Percentiles rank a stretch among this genome's conserved stretches.
These are phyloP conservation scores for Myripristis jacobus DNA, from an alignment of 2,797 vertebrate genomes.

Conservation along the genomic window DNA sequence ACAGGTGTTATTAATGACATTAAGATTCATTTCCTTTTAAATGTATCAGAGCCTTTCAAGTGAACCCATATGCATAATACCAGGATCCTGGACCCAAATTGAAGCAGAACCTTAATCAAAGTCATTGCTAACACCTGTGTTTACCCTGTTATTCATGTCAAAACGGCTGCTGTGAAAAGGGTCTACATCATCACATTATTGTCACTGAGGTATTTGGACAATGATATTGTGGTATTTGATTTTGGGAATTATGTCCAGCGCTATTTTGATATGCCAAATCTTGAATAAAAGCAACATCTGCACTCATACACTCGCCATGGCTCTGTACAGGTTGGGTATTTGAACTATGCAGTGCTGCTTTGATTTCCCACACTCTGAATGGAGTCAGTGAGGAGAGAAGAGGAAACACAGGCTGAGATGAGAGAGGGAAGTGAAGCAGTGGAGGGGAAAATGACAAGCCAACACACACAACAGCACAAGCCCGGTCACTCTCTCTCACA, in stretches of 20 bases:
- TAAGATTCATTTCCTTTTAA: too few species aligned
- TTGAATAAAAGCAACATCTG: slow-evolving; percentile 21
- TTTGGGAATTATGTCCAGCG: not conserved
- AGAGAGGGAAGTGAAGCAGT: slow-evolving; percentile 44
- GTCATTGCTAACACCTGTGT: too few species aligned
- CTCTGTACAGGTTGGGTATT: slow-evolving; percentile 55
- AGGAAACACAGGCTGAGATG: not conserved
- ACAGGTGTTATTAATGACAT: too few species aligned
- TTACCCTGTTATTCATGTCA: too few species aligned
- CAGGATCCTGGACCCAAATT: too few species aligned
- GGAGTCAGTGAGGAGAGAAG: slow-evolving; percentile 55
- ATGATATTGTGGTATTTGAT: too few species aligned
- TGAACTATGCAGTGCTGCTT: slow-evolving; percentile 54
- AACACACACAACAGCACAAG: slow-evolving; percentile 38
- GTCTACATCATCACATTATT: too few species aligned
- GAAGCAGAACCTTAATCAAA: too few species aligned
- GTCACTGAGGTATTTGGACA: too few species aligned
- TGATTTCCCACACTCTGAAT: slow-evolving; percentile 66
- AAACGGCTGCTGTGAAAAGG: too few species aligned
- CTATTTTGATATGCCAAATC: slow-evolving; percentile 1
- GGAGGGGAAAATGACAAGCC: slow-evolving; percentile 62
- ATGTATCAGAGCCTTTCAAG: too few species aligned
- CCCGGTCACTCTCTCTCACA: slow-evolving; percentile 29
- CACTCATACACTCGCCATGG: slow-evolving; percentile 3
- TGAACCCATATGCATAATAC: too few species aligned